Percentiles rank a stretch among this genome's conserved stretches.
These are phyloP conservation scores for Aproaerema taeniolella DNA, from an alignment of 2,888 invertebrate genomes.

Conservation along the genomic window DNA sequence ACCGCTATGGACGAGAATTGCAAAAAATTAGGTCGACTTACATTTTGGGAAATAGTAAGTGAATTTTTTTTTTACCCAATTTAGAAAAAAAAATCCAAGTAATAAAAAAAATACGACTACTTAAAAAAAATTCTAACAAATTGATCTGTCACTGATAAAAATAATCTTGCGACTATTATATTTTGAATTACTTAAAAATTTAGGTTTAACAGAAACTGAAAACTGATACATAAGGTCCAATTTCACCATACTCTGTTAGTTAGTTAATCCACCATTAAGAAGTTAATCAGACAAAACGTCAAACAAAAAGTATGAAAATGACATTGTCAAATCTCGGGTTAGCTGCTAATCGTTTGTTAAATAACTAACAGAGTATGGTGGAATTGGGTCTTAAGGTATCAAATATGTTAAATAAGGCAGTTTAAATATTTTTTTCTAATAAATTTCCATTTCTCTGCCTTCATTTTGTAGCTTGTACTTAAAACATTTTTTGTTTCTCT, in stretches of 20 bases:
- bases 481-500: no score
- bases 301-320: no score
- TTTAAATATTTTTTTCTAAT: no score
- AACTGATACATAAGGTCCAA: neutral
- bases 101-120: neutral
- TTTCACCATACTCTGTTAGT: neutral
- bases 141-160: neutral
- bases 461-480: no score
- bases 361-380: no score
- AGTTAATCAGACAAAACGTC: no score
- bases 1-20: slow-evolving; percentile 30
- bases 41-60: slow-evolving; percentile 49
- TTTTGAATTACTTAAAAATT: neutral
- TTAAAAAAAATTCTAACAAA: neutral
- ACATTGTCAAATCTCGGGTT: no score
- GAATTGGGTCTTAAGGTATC: no score
- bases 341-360: no score
- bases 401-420: no score
- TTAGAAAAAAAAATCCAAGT: neutral
- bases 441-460: no score
- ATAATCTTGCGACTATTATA: neutral
- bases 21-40: slow-evolving; percentile 34
- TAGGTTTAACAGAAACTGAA: neutral
- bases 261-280: no score
- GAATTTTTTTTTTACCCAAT: neutral